phyloP scores from a whole-genome alignment of 53 echinoderm and acorn worm species.

The Paelopatides confundens region DNA sequence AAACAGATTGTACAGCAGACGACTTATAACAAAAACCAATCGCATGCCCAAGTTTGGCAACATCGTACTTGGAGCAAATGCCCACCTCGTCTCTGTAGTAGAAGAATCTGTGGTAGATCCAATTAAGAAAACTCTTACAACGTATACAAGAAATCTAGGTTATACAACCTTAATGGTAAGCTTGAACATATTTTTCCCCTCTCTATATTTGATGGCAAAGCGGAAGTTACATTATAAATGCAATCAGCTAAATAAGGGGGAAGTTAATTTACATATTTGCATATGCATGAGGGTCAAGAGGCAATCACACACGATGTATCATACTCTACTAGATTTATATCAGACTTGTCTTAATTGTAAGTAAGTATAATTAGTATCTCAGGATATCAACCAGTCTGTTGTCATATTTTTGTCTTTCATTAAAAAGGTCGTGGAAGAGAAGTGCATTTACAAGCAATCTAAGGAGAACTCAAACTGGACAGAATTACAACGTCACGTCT shows the following conservation, averaged over 20 bases:
- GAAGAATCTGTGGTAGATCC: constrained; percentile 91
- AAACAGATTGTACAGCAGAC: constrained; percentile 63
- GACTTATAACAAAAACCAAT: constrained; percentile 89
- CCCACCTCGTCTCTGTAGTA: constrained; percentile 77
- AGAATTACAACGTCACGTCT: constrained; percentile 74
- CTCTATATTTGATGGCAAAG: too few relatives aligned
- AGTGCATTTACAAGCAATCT: constrained; percentile 71
- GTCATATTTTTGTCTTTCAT: not conserved
- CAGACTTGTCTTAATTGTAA: too few relatives aligned
- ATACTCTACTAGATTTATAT: too few relatives aligned
- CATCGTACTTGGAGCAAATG: constrained; percentile 71
- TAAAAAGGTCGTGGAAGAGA: constrained; percentile 82
- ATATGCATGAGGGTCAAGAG: too few relatives aligned
- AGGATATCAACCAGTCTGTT: too few relatives aligned
- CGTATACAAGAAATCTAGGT: constrained; percentile 89
- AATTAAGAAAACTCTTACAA: constrained; percentile 77
- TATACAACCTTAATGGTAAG: constrained; percentile 91
- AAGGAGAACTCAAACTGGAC: constrained; percentile 84
- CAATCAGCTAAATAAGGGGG: too few relatives aligned
- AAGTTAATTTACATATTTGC: too few relatives aligned
- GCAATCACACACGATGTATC: too few relatives aligned
- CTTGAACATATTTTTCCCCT: too few relatives aligned
- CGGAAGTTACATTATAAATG: too few relatives aligned
- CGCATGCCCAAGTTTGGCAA: constrained; percentile 88
- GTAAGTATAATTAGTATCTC: too few relatives aligned